Evolutionary conservation across 2,113 vertebrate genomes (phyloP).

Genomic region (Mesembrinibis cayennensis): DNA sequence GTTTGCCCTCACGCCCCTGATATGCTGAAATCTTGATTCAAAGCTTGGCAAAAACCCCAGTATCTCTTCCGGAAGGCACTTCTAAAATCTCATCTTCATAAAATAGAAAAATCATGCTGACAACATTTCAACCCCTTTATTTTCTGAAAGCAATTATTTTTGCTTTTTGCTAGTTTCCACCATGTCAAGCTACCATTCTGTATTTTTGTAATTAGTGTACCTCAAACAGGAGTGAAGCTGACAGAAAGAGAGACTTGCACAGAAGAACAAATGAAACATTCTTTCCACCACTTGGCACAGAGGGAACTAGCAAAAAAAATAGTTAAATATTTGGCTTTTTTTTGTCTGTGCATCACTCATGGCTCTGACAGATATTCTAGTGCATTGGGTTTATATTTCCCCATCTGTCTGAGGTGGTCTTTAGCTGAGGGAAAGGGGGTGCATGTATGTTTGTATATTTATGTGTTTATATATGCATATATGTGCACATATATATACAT

Average conservation of each 20-base stretch:
- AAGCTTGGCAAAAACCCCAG: background rate
- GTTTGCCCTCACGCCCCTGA: accelerated
- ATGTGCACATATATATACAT: too few species aligned
- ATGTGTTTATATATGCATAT: background rate
- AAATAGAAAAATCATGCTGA: background rate
- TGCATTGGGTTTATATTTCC: background rate
- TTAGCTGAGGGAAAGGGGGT: background rate
- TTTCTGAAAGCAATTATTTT: background rate
- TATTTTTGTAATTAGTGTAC: background rate
- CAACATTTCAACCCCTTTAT: background rate
- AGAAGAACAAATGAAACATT: background rate
- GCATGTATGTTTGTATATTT: background rate
- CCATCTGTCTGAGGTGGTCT: background rate
- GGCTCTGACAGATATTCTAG: background rate
- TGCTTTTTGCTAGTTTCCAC: background rate
- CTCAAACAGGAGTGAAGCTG: background rate
- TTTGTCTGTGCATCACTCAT: background rate
- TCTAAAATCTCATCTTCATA: background rate
- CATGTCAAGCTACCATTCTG: background rate
- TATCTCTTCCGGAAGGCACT: background rate
- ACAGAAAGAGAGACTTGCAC: background rate
- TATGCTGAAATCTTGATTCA: background rate
- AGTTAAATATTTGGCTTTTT: background rate
- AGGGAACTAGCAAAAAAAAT: background rate
- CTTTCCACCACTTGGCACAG: background rate